Percentiles rank a stretch among this genome's conserved stretches.
These are phyloP conservation scores for Melipona quadrifasciata DNA, from an alignment of 1,140 invertebrate genomes.

Conservation along the genomic window DNA sequence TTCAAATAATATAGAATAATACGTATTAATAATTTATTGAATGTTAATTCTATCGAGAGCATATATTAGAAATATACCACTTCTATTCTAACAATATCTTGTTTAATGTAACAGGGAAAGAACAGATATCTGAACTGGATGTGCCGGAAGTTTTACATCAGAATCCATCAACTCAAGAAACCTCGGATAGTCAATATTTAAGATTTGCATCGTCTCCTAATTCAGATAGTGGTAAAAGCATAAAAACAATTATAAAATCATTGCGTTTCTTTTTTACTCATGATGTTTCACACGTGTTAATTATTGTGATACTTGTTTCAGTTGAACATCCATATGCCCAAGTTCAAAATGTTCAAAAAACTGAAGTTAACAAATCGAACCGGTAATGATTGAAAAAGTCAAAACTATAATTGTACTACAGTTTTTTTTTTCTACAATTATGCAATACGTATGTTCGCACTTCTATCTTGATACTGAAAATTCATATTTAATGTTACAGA, in stretches of 20 bases:
- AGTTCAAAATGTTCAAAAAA: constrained; percentile 81
- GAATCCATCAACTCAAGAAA: constrained; percentile 84
- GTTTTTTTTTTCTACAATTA: not conserved
- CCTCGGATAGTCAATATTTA: constrained; percentile 84
- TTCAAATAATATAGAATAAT: not conserved
- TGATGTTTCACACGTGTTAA: not conserved
- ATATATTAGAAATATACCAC: not conserved
- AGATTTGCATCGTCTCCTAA: constrained; percentile 81
- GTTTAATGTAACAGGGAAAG: constrained; percentile 56
- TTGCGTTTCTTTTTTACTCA: not conserved
- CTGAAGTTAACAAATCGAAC: constrained; percentile 71
- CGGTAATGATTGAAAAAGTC: constrained; percentile 63
- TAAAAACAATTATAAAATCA: not conserved
- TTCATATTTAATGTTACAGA: constrained; percentile 42
- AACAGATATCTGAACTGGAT: constrained; percentile 75
- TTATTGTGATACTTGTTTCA: constrained; percentile 58
- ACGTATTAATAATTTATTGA: not conserved
- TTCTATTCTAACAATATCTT: not conserved
- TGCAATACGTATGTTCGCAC: not conserved
- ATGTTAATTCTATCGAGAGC: not conserved
- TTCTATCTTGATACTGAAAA: not conserved
- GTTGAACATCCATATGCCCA: constrained; percentile 88
- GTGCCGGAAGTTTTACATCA: constrained; percentile 83
- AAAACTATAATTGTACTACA: not conserved
- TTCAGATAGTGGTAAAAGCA: constrained; percentile 66